These are phyloP conservation scores for Hololepta plana DNA, from an alignment of 2,888 invertebrate species.

Conservation along the genomic window DNA sequence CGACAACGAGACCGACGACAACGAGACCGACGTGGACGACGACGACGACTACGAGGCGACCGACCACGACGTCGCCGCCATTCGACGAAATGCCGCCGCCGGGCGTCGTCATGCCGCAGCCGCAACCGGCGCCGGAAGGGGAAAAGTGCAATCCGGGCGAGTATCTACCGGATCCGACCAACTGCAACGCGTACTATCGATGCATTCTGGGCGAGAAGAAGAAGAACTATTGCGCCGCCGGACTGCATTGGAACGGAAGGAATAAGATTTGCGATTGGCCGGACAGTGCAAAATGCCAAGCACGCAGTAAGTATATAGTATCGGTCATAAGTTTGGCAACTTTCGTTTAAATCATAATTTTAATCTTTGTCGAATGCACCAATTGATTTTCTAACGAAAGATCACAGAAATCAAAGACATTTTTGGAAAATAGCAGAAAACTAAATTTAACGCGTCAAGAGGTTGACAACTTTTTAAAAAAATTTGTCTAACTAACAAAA, in stretches of 20 bases:
- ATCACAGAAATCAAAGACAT: too few relatives aligned
- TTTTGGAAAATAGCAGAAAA: too few relatives aligned
- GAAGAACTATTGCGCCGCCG: slow-evolving; percentile 59
- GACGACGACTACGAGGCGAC: slow-evolving; percentile 6
- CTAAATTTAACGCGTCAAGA: too few relatives aligned
- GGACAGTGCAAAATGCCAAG: slow-evolving; percentile 45
- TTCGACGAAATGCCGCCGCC: slow-evolving; percentile 22
- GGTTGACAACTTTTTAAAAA: too few relatives aligned
- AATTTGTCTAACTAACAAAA: too few relatives aligned
- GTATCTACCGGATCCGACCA: slow-evolving; percentile 39
- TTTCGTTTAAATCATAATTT: too few relatives aligned
- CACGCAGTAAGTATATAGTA: slow-evolving; percentile 18
- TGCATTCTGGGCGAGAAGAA: slow-evolving; percentile 55
- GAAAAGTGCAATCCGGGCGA: slow-evolving; percentile 27
- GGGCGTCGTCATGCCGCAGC: slow-evolving; percentile 29
- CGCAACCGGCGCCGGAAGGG: slow-evolving; percentile 19
- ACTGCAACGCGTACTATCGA: slow-evolving; percentile 60
- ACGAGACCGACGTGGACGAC: slow-evolving; percentile 8
- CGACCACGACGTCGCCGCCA: slow-evolving; percentile 4
- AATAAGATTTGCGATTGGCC: slow-evolving; percentile 69
- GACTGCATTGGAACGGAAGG: slow-evolving; percentile 59
- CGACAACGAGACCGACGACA: slow-evolving; percentile 8
- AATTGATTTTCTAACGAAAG: too few relatives aligned
- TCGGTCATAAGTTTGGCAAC: too few relatives aligned
- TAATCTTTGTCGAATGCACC: too few relatives aligned